phyloP scores from a whole-genome alignment of 2,113 vertebrate genomes.

The Todiramphus chloris region DNA sequence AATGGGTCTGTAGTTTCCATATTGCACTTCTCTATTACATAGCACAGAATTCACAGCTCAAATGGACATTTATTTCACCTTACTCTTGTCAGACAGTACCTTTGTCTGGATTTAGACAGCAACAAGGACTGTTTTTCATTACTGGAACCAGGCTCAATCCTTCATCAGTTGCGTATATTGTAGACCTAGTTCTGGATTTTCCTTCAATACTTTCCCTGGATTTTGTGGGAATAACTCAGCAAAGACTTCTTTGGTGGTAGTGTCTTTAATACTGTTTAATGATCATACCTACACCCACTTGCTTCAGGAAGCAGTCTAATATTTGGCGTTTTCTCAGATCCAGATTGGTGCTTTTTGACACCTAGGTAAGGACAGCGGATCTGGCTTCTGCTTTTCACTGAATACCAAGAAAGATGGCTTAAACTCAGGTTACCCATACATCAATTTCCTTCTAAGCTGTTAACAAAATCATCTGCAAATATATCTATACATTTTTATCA shows the following conservation, averaged over 20 bases:
- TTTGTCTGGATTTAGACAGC: neutral
- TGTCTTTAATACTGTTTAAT: neutral
- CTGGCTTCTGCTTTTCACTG: neutral
- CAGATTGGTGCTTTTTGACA: neutral
- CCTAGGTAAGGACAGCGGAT: neutral
- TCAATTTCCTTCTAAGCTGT: neutral
- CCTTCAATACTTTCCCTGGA: neutral
- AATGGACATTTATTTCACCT: neutral
- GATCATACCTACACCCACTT: neutral
- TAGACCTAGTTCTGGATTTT: neutral
- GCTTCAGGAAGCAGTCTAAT: neutral
- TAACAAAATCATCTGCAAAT: neutral
- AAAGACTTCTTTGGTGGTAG: neutral
- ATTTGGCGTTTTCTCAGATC: neutral
- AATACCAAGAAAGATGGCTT: neutral
- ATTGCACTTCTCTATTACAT: neutral
- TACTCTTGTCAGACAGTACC: neutral
- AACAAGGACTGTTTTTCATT: neutral
- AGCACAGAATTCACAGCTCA: neutral
- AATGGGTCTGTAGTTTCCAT: neutral
- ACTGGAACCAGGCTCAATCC: neutral
- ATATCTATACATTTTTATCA: neutral
- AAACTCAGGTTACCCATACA: neutral
- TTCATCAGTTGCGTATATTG: neutral
- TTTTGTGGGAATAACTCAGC: neutral